phyloP scores from a whole-genome alignment of 2,113 vertebrate genomes.

The Xenus cinereus region DNA sequence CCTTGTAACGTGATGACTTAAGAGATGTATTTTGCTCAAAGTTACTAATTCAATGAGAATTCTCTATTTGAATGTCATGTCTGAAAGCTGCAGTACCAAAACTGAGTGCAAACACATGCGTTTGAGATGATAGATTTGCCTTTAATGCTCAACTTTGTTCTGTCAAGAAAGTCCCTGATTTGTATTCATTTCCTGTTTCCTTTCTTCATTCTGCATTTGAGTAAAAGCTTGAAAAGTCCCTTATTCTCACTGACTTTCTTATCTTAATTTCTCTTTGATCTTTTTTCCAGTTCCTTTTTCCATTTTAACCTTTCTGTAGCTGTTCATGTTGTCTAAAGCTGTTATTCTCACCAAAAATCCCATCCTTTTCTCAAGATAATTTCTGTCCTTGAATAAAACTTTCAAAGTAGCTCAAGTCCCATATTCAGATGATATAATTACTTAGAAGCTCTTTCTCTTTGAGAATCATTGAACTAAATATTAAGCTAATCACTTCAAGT shows the following conservation, averaged over 20 bases:
- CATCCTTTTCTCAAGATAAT: constrained; percentile 27
- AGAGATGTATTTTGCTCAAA: background rate
- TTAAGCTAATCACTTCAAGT: background rate
- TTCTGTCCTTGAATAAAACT: constrained; percentile 48
- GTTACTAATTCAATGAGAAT: background rate
- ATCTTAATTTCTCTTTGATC: constrained; percentile 57
- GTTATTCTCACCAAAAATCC: constrained; percentile 6
- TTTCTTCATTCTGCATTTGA: constrained; percentile 1
- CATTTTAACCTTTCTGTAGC: constrained; percentile 29
- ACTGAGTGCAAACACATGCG: background rate
- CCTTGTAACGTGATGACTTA: background rate
- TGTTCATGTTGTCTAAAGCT: constrained; percentile 27
- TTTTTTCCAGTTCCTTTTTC: background rate
- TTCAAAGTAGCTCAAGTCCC: background rate
- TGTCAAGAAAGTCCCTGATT: constrained; percentile 40
- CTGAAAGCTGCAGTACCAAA: constrained; percentile 7
- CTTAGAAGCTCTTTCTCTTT: background rate
- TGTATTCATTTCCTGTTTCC: constrained; percentile 38
- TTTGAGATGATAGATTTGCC: constrained; percentile 12
- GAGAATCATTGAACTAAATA: background rate
- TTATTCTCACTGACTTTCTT: constrained; percentile 29
- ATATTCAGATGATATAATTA: constrained; percentile 5
- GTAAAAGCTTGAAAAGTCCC: constrained; percentile 26
- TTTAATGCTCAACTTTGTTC: constrained; percentile 28
- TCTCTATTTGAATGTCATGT: constrained; percentile 10